Evolutionary conservation across 1,140 invertebrate genomes (phyloP).

Genomic region (Maconellicoccus hirsutus): DNA sequence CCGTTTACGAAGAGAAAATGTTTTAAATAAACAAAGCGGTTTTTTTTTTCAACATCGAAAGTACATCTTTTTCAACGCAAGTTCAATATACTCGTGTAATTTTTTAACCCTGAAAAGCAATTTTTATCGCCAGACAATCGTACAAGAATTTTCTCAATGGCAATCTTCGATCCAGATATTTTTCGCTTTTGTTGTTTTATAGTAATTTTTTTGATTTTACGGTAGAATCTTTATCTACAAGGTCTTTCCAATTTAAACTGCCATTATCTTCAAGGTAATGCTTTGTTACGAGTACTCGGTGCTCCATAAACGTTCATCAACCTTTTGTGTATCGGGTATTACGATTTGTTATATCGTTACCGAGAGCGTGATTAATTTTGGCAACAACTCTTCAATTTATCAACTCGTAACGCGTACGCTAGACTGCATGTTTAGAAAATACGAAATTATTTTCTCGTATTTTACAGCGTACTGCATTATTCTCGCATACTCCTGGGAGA

Average conservation of each 20-base stretch:
- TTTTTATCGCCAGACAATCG: constrained; percentile 8
- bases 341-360: not conserved
- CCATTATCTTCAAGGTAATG: constrained; percentile 22
- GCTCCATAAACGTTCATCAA: constrained; percentile 20
- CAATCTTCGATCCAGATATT: not conserved
- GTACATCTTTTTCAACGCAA: not conserved
- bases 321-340: not conserved
- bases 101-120: constrained; percentile 5
- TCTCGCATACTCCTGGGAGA: too few species aligned
- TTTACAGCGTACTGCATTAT: too few species aligned
- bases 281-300: constrained; percentile 17
- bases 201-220: constrained; percentile 21
- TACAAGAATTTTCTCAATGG: not conserved
- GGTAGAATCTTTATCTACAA: constrained; percentile 20
- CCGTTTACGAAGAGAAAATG: too few species aligned
- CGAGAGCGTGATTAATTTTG: not conserved
- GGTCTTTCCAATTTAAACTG: constrained; percentile 22
- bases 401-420: too few species aligned
- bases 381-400: not conserved
- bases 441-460: too few species aligned
- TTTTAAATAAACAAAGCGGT: too few species aligned
- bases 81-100: not conserved
- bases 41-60: too few species aligned
- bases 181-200: constrained; percentile 17
- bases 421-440: too few species aligned